Percentiles rank a stretch among this genome's conserved stretches.
Conservation (phyloP, 2,797 vertebrate species). For the Chloroceryle inda region DNA sequence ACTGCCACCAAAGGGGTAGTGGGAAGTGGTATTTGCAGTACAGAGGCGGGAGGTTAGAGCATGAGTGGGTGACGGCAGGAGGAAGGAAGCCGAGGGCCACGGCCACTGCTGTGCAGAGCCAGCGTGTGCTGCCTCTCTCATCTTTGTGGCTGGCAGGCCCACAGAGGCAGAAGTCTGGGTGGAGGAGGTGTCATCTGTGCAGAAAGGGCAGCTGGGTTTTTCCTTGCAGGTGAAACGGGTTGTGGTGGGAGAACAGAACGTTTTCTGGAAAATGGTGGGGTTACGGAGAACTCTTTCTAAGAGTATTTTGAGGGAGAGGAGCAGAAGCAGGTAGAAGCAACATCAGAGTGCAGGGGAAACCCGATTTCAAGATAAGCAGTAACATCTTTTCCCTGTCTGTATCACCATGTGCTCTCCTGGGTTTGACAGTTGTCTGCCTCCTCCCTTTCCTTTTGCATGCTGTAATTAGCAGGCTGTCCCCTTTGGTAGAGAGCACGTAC, state of each 20-base stretch:
- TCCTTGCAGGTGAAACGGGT: neutral
- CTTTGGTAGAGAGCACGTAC: accelerated
- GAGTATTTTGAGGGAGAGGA: neutral
- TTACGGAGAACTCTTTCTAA: neutral
- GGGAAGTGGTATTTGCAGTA: accelerated
- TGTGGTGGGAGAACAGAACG: neutral
- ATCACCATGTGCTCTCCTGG: accelerated
- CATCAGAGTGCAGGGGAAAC: neutral
- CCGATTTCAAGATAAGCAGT: accelerated
- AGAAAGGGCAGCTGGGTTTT: neutral
- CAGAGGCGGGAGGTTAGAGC: neutral
- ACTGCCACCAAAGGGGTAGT: accelerated
- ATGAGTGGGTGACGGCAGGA: accelerated
- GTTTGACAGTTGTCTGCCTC: neutral
- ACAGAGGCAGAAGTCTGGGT: accelerated
- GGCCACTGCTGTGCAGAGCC: neutral
- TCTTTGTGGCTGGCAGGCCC: accelerated
- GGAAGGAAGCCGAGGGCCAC: neutral
- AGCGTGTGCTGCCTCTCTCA: accelerated
- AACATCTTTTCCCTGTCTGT: neutral
- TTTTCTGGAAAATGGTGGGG: accelerated
- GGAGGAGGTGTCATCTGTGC: accelerated
- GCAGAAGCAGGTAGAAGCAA: neutral
- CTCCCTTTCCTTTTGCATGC: neutral
- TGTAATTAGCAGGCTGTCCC: accelerated